phyloP scores from a whole-genome alignment of 1,140 invertebrate genomes.

The Xylocopa sonorina region DNA sequence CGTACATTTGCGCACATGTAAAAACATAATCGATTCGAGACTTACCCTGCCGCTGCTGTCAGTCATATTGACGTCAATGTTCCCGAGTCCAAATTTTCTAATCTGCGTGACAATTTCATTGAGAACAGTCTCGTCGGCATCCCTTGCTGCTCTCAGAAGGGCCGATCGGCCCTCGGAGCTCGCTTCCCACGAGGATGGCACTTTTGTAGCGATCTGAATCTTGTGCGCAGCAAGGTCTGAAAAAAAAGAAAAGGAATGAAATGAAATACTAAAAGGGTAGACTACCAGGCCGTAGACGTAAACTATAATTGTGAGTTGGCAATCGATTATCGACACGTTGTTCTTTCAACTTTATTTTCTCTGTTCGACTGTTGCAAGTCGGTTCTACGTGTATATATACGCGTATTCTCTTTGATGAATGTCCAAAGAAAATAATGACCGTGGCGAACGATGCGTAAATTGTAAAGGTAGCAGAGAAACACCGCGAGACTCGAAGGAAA shows the following conservation, averaged over 20 bases:
- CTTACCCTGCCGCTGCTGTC: constrained; percentile 80
- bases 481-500: neutral
- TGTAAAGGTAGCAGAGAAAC: neutral
- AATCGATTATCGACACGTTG: too few species aligned
- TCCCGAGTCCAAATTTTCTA: constrained; percentile 65
- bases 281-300: neutral
- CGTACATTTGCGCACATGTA: neutral
- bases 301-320: neutral
- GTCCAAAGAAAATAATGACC: constrained; percentile 26
- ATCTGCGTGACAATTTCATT: constrained; percentile 70
- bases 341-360: neutral
- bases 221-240: constrained; percentile 45
- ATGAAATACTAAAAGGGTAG: constrained; percentile 1
- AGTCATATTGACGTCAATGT: constrained; percentile 76
- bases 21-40: neutral
- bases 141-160: constrained; percentile 77
- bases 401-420: constrained; percentile 16
- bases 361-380: neutral
- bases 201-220: constrained; percentile 63
- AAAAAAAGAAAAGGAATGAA: neutral
- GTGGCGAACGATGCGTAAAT: neutral
- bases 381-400: neutral
- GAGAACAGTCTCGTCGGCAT: constrained; percentile 75
- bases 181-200: constrained; percentile 70
- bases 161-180: constrained; percentile 72